Evolutionary conservation across 2,888 invertebrate genomes (phyloP), one percentile per base, ranked within the genome.

Genomic region (Dicranocentrus wangi): DNA sequence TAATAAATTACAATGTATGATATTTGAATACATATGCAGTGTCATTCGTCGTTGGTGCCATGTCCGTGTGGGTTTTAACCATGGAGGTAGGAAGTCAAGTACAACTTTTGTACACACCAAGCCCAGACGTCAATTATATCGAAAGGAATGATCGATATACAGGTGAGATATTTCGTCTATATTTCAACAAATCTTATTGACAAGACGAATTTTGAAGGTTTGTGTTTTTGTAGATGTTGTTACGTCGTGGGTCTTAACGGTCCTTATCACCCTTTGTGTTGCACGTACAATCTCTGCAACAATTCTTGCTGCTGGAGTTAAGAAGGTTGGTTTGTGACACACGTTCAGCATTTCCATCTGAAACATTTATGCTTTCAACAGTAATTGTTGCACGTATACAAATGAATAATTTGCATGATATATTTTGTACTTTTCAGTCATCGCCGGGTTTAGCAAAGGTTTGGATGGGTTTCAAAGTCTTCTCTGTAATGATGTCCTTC

Each of bases 381-480:
- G 23, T 27, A 8, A 58, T 27, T 53, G 43, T n/a, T n/a, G n/a
- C 39, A 8, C 7, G 7, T 39, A n/a, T n/a, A n/a, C n/a, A n/a
- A n/a, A 47, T 47, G 25, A 60, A 60, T 69, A 43, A 3, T 25
- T 51, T 32, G 43, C 27, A 39, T n/a, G 15, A 47, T 10, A 55
- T 66, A n/a, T 66, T 39, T 42, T 53, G 47, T 55, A 17, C 28
- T 73, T 17, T 27, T 13, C 47, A 79, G 79, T 72, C 72, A 1
- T 66, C 71, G 1, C 47, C 68, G 1, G 60, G 28, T 43, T 7
- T 79, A 0, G 19, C 55, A 2, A 66, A 58, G 43, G 32, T 66
- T 23, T 79, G 79, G 79, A 79, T 79, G 7, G 63, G 55, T 0
- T 79, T 72, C 47, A 79, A 79, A 68, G 61, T 72, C 0, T 68